Percentiles rank a stretch among this genome's conserved stretches.
phyloP scores from a whole-genome alignment of 2,888 invertebrate species.

The Meganola albula region DNA sequence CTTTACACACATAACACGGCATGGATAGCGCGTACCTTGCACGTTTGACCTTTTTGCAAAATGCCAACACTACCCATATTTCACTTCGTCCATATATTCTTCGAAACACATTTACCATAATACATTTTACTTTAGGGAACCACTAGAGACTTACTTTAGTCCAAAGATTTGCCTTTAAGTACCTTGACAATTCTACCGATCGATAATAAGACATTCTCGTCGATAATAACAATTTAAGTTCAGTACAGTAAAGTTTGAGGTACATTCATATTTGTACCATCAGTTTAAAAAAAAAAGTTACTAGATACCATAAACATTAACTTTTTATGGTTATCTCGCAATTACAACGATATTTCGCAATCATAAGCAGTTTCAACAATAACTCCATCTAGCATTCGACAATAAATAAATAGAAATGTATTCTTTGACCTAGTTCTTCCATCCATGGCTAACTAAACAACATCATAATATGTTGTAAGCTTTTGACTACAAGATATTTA shows the following conservation, averaged over 20 bases:
- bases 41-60: constrained; percentile 35
- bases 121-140: constrained; percentile 5
- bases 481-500: constrained; percentile 25
- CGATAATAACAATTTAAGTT: too few relatives aligned
- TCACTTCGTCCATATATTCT: constrained; percentile 19
- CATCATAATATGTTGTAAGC: constrained; percentile 12
- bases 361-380: neutral
- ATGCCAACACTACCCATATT: constrained; percentile 31
- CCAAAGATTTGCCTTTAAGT: too few relatives aligned
- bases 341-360: too few relatives aligned
- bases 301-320: too few relatives aligned
- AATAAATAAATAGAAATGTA: neutral
- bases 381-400: neutral
- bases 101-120: constrained; percentile 10
- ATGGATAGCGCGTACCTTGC: constrained; percentile 16
- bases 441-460: neutral
- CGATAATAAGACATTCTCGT: too few relatives aligned
- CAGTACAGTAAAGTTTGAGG: too few relatives aligned
- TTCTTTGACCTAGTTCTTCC: constrained; percentile 8
- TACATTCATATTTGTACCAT: too few relatives aligned
- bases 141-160: too few relatives aligned
- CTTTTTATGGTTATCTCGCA: too few relatives aligned
- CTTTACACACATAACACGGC: constrained; percentile 8
- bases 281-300: too few relatives aligned
- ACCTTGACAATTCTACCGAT: too few relatives aligned